Conservation (phyloP, 2,113 vertebrate species). For the Aythya baeri region DNA sequence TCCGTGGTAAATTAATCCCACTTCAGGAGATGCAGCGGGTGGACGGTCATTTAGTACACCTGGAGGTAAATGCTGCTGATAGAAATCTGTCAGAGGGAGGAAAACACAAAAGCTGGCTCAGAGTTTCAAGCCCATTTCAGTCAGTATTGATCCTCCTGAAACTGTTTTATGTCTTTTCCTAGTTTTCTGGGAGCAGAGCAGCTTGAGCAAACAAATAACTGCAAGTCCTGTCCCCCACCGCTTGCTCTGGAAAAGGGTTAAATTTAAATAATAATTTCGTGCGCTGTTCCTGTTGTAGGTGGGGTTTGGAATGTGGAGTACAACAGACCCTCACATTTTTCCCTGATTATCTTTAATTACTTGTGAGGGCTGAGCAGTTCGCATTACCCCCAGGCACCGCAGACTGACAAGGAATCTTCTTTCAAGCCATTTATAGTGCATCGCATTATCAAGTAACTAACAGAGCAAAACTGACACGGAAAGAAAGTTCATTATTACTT, state of each 20-base stretch:
- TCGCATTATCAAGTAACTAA: slow-evolving; percentile 68
- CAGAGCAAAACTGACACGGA: slow-evolving; percentile 70
- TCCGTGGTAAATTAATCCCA: slow-evolving; percentile 52
- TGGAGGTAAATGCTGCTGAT: slow-evolving; percentile 44
- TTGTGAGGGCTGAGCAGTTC: slow-evolving; percentile 74
- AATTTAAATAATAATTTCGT: slow-evolving; percentile 65
- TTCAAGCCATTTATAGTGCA: slow-evolving; percentile 72
- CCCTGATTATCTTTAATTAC: slow-evolving; percentile 86
- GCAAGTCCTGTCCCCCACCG: rapidly evolving
- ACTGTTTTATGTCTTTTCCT: neutral
- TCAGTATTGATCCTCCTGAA: neutral
- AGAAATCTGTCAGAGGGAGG: slow-evolving; percentile 43
- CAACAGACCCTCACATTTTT: slow-evolving; percentile 77
- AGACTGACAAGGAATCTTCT: slow-evolving; percentile 77
- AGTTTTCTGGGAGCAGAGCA: neutral
- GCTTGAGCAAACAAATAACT: neutral
- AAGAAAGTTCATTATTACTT: slow-evolving; percentile 71
- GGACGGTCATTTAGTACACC: neutral
- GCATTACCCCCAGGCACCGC: slow-evolving; percentile 60
- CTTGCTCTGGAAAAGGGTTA: slow-evolving; percentile 46
- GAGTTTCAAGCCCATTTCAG: neutral
- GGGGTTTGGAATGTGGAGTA: slow-evolving; percentile 78
- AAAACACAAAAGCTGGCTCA: neutral
- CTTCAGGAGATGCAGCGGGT: neutral
- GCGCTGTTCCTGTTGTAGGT: slow-evolving; percentile 68